phyloP scores from a whole-genome alignment of 2,797 vertebrate species.

The Propithecus deckenii region DNA sequence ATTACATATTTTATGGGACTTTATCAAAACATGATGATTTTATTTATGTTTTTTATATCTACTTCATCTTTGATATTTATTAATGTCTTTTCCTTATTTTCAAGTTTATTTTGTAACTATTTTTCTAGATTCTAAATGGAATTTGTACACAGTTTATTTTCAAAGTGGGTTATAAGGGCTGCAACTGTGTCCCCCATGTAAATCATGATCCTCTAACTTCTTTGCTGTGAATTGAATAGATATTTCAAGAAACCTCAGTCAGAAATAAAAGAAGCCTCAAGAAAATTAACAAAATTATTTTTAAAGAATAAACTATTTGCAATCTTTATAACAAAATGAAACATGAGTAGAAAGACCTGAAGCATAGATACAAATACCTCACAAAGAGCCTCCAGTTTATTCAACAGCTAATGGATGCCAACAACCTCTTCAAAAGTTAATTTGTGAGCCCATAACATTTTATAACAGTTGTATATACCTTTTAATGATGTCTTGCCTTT shows the following conservation, averaged over 20 bases:
- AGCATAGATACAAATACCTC: not conserved
- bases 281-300: not conserved
- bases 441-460: not conserved
- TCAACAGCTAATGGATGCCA: not conserved
- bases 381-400: not conserved
- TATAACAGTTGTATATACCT: not conserved
- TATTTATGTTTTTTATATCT: not conserved
- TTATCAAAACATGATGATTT: not conserved
- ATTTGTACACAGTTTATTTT: not conserved
- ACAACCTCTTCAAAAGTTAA: not conserved
- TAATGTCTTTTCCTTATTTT: not conserved
- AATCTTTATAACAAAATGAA: not conserved
- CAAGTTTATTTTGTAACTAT: not conserved
- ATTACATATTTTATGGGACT: not conserved
- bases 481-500: not conserved
- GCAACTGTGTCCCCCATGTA: fast-evolving
- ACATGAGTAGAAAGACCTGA: not conserved
- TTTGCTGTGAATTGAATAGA: not conserved
- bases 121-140: not conserved
- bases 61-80: not conserved
- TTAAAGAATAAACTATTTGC: not conserved
- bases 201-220: not conserved
- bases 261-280: not conserved
- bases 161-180: not conserved
- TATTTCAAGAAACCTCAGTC: not conserved